Base-by-base conservation (phyloP, 1,140 invertebrate genomes). In the Hestina assimilis region DNA sequence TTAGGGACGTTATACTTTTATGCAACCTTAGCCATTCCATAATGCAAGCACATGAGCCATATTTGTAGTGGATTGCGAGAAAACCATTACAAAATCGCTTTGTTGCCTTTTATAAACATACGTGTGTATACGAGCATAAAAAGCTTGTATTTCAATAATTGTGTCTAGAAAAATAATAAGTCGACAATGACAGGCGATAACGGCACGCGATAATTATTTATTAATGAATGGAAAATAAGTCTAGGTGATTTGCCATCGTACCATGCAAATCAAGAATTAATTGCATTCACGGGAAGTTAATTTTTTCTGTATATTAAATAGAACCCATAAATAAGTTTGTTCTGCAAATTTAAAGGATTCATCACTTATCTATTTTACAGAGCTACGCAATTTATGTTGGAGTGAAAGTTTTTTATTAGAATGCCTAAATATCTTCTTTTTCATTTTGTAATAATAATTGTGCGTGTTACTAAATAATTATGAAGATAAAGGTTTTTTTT, bases 151-250 rank as follows among this genome's bases (percentile, higher is more conserved):
- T 46, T 45, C 26, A 55, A 54, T 46, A 55, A 55, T 59, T 59
- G 19, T 41, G 23, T 58, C 40, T 40, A 54, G 43, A 66, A 66
- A 74, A 63, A 59, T 47, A 58, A 42, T 26, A 29, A 8, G 19
- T 28, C 17, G 24, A 54, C 57, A 51, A 55, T 57, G 38, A 47
- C 52, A 66, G 62, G 60, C 15, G 11, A 33, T 15, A 45, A 43
- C 41, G 63, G 56, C 64, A 75, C 54, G 72, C 59, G 41, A 66
- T 72, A 67, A 69, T 67, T 67, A 47, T 35, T 38, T 51, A 51
- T 52, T 64, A 63, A 70, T 66, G 56, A 67, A 72, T 72, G 72
- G 76, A 75, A 75, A 72, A 67, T 67, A 43, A 58, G 54, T 59
- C 50, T 62, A 58, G 35, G 45, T 56, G 58, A 59, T 57, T 69